Conservation (phyloP, 2,797 vertebrate species). For the Psittacula derbiana region DNA sequence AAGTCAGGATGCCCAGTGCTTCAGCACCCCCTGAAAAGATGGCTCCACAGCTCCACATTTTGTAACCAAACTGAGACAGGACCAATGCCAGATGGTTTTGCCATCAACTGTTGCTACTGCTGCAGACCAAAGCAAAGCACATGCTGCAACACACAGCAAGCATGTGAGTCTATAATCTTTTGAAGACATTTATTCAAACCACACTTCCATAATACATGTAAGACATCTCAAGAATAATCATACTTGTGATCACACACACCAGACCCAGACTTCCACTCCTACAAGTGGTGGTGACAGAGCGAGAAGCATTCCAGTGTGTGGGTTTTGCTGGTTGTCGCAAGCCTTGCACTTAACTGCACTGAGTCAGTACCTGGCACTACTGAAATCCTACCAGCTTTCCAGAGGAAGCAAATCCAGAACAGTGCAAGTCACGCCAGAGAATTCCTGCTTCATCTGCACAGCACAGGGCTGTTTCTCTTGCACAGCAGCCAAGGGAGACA, state of each 20-base stretch:
- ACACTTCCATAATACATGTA: rapidly evolving
- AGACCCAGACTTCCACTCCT: not conserved
- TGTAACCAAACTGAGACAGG: not conserved
- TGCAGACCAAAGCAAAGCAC: not conserved
- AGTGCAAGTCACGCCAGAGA: not conserved
- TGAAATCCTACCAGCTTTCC: not conserved
- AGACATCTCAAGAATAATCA: not conserved
- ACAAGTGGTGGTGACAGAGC: not conserved
- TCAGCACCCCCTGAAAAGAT: not conserved
- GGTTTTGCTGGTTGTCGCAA: not conserved
- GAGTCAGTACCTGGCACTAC: not conserved
- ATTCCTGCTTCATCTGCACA: not conserved
- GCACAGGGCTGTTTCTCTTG: not conserved
- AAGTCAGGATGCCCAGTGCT: not conserved
- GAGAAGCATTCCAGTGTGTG: not conserved
- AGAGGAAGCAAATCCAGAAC: not conserved
- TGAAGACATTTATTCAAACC: not conserved
- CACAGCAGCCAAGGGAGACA: not conserved
- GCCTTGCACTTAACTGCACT: not conserved
- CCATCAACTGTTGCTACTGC: not conserved
- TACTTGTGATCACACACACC: not conserved
- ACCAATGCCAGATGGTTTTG: not conserved
- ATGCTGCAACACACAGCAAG: not conserved
- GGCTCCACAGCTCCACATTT: not conserved
- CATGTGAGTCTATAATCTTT: rapidly evolving